Base-by-base conservation (phyloP, 2,113 vertebrate genomes). In the Gymnorhina tibicen region DNA sequence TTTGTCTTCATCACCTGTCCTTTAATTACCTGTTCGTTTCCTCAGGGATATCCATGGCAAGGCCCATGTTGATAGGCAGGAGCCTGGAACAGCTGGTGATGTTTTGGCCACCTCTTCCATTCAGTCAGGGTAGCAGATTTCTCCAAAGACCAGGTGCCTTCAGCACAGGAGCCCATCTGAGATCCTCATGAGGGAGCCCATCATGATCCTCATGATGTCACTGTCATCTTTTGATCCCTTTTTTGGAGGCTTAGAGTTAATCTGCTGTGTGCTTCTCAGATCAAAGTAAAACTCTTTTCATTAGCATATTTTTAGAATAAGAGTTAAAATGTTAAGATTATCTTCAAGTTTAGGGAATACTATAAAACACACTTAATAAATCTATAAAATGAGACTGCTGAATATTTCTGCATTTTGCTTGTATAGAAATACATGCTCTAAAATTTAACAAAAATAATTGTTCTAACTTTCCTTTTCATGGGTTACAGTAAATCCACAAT, bases 361-460 rank as follows among this genome's bases (percentile, higher is more conserved):
- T 58, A 78, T 97, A 95, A 97, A 97, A 70, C 74, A 86, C 13
- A 70, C 14, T 95, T 91, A 68, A 96, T 87, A 89, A 91, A 64
- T 80, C 80, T 88, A 35, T 96, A 94, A 91, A 96, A 81, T 74
- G 14, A 52, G 67, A 13, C 68, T 67, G 35, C 46, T 91, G 91
- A 95, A 91, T 92, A 94, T 80, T 85, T 92, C 93, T 94, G 55
- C 70, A 37, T 87, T 89, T 64, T 85, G 67, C 70, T 87, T 88
- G 53, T 91, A 93, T 88, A 78, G 89, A 94, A 97, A 95, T 97
- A 46, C 16, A 22, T 17, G 67, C 32, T 58, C 37, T 94, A 69
- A 74, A n/a, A 75, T 77, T 59, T 90, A 96, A 85, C 68, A 92
- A 85, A 94, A 94, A 93, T 77, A 75, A 93, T 77, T 72, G 69